Percentiles rank a stretch among this genome's conserved stretches.
Evolutionary conservation across 2,888 invertebrate species (phyloP).

Genomic region (Eurytoma adleriae): DNA sequence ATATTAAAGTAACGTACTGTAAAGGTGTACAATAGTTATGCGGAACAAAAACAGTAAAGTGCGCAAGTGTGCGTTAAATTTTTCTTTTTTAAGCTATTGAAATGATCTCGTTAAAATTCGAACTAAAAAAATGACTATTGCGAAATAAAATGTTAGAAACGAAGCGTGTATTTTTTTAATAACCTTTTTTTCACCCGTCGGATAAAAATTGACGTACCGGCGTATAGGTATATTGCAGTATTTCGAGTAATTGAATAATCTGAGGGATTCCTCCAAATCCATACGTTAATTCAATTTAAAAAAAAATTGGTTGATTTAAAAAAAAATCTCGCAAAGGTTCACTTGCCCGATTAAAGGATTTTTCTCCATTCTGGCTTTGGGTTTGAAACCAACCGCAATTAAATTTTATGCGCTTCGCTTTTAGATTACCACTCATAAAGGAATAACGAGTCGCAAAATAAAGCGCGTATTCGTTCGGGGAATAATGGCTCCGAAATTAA

Average conservation of each 20-base stretch:
- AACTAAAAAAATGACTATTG: too few species aligned
- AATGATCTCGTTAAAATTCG: too few species aligned
- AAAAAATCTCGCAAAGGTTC: slow-evolving; percentile 29
- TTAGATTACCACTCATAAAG: slow-evolving; percentile 38
- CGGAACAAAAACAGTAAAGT: too few species aligned
- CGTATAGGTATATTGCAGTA: too few species aligned
- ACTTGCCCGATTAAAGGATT: slow-evolving; percentile 3
- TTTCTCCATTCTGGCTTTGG: background rate
- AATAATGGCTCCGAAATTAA: slow-evolving; percentile 46
- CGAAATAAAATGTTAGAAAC: too few species aligned
- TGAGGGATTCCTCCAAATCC: background rate
- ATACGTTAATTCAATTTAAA: slow-evolving; percentile 26
- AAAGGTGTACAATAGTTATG: too few species aligned
- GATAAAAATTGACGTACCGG: too few species aligned
- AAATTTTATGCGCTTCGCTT: slow-evolving; percentile 32
- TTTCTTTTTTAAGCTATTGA: too few species aligned
- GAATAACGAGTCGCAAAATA: slow-evolving; percentile 34
- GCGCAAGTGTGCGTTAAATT: too few species aligned
- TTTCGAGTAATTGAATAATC: slow-evolving; percentile 5
- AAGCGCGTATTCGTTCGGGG: slow-evolving; percentile 22
- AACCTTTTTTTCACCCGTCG: too few species aligned
- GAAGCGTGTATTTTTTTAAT: too few species aligned
- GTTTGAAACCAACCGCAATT: slow-evolving; percentile 19
- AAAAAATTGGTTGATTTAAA: slow-evolving; percentile 8
- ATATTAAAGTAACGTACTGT: too few species aligned